Evolutionary conservation across 35 echinoderm and acorn worm species (phyloP).

Genomic region (Ophiothrix spiculata): DNA sequence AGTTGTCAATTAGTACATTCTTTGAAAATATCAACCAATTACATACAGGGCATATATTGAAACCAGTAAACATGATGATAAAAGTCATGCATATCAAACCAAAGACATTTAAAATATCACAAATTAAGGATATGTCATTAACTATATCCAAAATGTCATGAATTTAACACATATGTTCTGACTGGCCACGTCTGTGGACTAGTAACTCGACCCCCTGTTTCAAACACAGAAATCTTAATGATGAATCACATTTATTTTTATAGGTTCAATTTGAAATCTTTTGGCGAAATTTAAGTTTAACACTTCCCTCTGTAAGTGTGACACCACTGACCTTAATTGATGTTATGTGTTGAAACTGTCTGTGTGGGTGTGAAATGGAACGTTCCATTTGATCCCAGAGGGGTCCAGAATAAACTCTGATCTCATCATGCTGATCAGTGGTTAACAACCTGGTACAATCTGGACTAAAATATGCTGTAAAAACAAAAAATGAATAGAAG

Average conservation of each 20-base stretch:
- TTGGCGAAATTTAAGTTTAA: neutral
- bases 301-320: neutral
- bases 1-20: too few species aligned
- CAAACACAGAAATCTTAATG: neutral
- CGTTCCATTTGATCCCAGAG: constrained; percentile 40
- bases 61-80: too few species aligned
- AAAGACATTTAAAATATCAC: too few species aligned
- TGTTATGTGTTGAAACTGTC: constrained; percentile 68
- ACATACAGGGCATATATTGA: too few species aligned
- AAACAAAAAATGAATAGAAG: neutral
- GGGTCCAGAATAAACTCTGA: constrained; percentile 54
- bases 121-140: too few species aligned
- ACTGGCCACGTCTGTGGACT: too few species aligned
- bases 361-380: constrained; percentile 57
- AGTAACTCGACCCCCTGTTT: too few species aligned
- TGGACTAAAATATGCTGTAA: constrained; percentile 68
- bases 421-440: constrained; percentile 55
- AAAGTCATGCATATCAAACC: too few species aligned
- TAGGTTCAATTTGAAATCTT: too few species aligned
- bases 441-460: constrained; percentile 62
- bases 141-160: too few species aligned
- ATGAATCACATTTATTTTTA: neutral
- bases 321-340: constrained; percentile 55
- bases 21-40: too few species aligned
- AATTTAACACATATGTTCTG: too few species aligned